A percentile compares a stretch with the other conserved stretches of the same genome.
Conservation (phyloP, 1,140 invertebrate genomes). For the Xylocopa sonorina region DNA sequence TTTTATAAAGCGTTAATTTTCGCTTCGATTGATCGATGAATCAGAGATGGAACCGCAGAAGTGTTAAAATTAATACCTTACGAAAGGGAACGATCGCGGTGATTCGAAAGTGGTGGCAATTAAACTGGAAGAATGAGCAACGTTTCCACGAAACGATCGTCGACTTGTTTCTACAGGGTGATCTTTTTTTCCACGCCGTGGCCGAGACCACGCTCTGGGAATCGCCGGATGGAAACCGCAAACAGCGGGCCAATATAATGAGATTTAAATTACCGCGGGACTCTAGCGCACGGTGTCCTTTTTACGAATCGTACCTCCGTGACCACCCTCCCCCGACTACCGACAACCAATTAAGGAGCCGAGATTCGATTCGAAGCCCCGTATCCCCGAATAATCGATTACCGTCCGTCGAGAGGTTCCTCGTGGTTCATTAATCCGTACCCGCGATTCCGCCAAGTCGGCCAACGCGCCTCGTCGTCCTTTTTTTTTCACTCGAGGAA, state of each 20-base stretch:
- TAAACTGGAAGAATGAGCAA: too few relatives aligned
- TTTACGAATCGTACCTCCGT: slow-evolving; percentile 61
- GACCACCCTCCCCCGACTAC: slow-evolving; percentile 35
- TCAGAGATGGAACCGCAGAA: too few relatives aligned
- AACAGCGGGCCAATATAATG: slow-evolving; percentile 78
- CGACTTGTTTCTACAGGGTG: too few relatives aligned
- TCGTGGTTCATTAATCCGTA: slow-evolving; percentile 49
- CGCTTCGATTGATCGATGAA: too few relatives aligned
- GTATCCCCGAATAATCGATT: slow-evolving; percentile 66
- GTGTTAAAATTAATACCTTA: too few relatives aligned
- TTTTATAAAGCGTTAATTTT: too few relatives aligned
- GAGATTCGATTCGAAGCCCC: slow-evolving; percentile 71
- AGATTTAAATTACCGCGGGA: slow-evolving; percentile 80
- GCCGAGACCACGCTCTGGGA: slow-evolving; percentile 53
- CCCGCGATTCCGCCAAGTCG: slow-evolving; percentile 18
- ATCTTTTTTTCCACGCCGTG: not conserved
- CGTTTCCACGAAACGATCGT: too few relatives aligned
- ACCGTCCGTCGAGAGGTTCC: slow-evolving; percentile 26
- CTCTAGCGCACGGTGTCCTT: slow-evolving; percentile 76
- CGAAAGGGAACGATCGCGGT: too few relatives aligned
- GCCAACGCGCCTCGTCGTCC: not conserved
- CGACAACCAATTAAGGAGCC: slow-evolving; percentile 69
- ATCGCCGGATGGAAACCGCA: slow-evolving; percentile 73
- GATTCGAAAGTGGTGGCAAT: too few relatives aligned
- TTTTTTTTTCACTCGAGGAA: not conserved